Evolutionary conservation across 2,797 vertebrate species (phyloP).

Genomic region (Holocentrus rufus): DNA sequence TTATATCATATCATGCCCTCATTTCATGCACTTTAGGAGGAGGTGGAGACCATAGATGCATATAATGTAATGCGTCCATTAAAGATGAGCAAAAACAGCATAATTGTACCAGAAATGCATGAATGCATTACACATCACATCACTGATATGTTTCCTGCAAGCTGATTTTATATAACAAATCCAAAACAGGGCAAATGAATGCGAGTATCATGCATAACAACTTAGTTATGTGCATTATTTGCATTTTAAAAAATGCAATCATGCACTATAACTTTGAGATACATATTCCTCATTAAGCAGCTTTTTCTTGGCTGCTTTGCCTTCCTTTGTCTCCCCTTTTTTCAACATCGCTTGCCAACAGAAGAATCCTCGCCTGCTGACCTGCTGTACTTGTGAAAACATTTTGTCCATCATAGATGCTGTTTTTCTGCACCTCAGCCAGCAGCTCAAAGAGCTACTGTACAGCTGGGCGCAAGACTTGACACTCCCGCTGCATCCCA

Average conservation of each 20-base stretch:
- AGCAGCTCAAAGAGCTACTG: slow-evolving; percentile 12
- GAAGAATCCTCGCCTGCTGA: neutral
- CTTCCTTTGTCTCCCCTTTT: neutral
- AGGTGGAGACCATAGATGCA: neutral
- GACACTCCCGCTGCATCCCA: neutral
- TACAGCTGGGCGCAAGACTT: slow-evolving; percentile 8
- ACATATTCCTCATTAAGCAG: too few species aligned
- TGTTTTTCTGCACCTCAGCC: neutral
- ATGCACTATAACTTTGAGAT: too few species aligned
- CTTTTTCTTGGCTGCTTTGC: neutral
- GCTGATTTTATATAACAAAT: too few species aligned
- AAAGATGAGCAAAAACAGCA: slow-evolving; percentile 3
- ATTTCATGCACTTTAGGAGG: slow-evolving; percentile 52
- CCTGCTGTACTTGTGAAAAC: neutral
- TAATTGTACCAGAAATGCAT: slow-evolving; percentile 11
- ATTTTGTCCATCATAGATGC: neutral
- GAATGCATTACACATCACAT: neutral
- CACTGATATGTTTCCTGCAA: neutral
- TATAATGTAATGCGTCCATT: slow-evolving; percentile 19
- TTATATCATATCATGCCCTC: slow-evolving; percentile 38
- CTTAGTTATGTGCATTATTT: too few species aligned
- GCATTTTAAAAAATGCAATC: too few species aligned
- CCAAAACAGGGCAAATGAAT: too few species aligned
- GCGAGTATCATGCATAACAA: too few species aligned
- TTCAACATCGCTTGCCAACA: neutral